Base-by-base conservation (phyloP, 1,140 invertebrate genomes). In the Plutomurus gul region DNA sequence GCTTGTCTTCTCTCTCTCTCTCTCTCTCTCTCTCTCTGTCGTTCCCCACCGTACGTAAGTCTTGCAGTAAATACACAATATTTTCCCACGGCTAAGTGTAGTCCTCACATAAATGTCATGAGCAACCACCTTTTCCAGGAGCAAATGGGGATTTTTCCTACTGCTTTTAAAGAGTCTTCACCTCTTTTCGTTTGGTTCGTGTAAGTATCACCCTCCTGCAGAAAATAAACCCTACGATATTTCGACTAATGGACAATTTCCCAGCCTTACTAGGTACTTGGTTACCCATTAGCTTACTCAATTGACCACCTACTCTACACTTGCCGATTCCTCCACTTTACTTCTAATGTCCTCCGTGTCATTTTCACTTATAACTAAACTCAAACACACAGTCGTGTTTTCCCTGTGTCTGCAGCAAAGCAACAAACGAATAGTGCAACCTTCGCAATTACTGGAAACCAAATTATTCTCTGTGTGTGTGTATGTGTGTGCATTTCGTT, bases 31-130 rank as follows among this genome's bases (percentile, higher is more conserved):
- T 10, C 39, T 8, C 56, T 65, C 36, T 65, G 13, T 27, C 18
- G 27, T 65, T 65, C 27, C 56, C 36, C 36, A 65, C 36, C 36
- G 27, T 30, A 65, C 56, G 30, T 65, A 65, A 65, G 56, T 65
- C 56, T 65, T 65, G 25, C 16, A 65, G 56, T 65, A 65, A 65
- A 65, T 65, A 65, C 56, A 65, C 56, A 65, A 65, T 65, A 65
- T 65, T 65, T 51, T 65, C 56, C 56, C 56, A 65, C 56, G 56
- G 16, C 27, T 65, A 65, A 65, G 56, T 65, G 56, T 65, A 65
- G 56, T 33, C 27, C 27, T 33, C 25, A 65, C 56, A 65, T 65
- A 65, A 65, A 65, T 65, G 56, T 65, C 56, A 65, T 27, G 56
- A 65, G 30, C 56, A 65, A 65, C 56, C 56, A 65, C 56, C 56